These are phyloP conservation scores for Pseudochirops cupreus DNA, from an alignment of 2,797 vertebrate genomes.

Conservation along the genomic window DNA sequence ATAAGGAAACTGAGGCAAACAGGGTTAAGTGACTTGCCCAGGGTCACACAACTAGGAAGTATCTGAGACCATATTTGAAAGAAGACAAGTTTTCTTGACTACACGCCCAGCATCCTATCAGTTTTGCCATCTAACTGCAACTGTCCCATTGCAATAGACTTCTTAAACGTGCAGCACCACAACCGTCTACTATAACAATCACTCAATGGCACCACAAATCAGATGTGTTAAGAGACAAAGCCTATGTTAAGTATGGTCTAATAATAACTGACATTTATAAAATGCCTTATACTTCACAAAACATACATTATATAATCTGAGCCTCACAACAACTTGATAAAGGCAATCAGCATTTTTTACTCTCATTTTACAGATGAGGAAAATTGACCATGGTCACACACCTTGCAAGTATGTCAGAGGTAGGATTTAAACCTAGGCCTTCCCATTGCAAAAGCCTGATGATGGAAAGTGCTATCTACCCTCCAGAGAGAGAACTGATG, in stretches of 20 bases:
- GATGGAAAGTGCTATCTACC: neutral
- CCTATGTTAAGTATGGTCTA: neutral
- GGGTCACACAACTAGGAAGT: neutral
- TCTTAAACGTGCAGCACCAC: neutral
- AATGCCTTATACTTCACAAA: neutral
- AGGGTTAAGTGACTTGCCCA: neutral
- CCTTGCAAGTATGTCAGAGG: neutral
- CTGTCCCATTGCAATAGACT: neutral
- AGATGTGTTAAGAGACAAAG: neutral
- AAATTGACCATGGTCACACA: neutral
- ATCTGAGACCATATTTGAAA: neutral
- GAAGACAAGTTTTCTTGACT: neutral
- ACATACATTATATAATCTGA: neutral
- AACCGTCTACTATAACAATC: neutral
- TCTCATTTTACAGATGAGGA: neutral
- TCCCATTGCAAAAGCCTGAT: neutral
- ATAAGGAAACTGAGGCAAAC: neutral
- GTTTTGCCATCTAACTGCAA: neutral
- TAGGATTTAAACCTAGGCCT: neutral
- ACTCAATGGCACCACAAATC: neutral
- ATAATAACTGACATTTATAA: neutral
- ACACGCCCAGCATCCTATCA: neutral
- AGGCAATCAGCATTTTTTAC: neutral
- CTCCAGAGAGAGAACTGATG: neutral
- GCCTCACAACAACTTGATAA: neutral